Conservation (phyloP, 2,113 vertebrate species). For the Chunga burmeisteri region DNA sequence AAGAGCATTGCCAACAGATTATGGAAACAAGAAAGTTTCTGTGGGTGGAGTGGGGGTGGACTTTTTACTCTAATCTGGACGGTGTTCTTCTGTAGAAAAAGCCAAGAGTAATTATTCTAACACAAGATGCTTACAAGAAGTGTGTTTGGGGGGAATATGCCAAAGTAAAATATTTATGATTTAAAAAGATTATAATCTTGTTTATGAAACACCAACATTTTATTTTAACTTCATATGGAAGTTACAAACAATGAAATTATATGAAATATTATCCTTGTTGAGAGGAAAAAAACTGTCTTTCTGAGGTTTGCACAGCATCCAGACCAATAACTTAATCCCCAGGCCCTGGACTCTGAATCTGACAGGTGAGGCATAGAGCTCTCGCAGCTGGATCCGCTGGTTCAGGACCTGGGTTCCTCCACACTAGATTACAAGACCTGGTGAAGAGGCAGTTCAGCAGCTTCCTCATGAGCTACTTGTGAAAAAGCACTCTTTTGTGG, state of each 20-base stretch:
- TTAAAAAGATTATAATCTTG: not conserved
- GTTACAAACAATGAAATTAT: not conserved
- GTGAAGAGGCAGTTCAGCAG: not conserved
- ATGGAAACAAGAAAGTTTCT: not conserved
- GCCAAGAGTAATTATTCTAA: not conserved
- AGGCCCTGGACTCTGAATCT: not conserved
- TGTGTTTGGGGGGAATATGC: not conserved
- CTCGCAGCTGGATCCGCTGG: not conserved
- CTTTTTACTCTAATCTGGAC: not conserved
- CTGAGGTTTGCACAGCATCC: not conserved
- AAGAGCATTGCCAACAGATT: not conserved
- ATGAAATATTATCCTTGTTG: not conserved
- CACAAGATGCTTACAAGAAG: not conserved
- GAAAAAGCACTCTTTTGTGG: not conserved
- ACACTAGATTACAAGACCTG: not conserved
- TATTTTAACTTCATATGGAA: not conserved
- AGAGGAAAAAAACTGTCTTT: not conserved
- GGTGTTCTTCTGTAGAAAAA: not conserved
- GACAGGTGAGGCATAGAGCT: not conserved
- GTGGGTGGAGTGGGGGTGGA: rapidly evolving
- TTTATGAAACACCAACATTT: not conserved
- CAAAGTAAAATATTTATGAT: not conserved
- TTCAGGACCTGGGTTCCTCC: not conserved
- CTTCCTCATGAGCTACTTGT: not conserved
- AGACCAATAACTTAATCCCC: not conserved